phyloP scores from a whole-genome alignment of 2,888 invertebrate genomes.

The Cephus runcator region DNA sequence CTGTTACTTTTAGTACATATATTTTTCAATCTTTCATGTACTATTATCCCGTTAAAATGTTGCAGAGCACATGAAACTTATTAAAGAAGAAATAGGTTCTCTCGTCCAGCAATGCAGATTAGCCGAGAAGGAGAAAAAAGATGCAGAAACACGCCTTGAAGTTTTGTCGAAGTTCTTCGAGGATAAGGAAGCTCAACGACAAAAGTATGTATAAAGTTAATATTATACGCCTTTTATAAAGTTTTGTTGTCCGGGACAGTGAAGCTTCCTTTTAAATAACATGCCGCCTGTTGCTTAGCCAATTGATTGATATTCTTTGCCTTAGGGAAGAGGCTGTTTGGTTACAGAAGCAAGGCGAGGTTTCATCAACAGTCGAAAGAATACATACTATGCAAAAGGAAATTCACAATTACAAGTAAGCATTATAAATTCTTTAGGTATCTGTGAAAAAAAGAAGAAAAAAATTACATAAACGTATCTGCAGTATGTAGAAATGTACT shows the following conservation, averaged over 20 bases:
- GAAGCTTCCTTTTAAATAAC: background rate
- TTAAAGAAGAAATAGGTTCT: conserved; percentile 68
- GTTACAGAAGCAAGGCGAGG: conserved; percentile 85
- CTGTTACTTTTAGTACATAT: background rate
- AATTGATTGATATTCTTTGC: background rate
- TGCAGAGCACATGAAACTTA: conserved; percentile 63
- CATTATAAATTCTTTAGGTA: conserved; percentile 16
- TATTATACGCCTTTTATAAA: conserved; percentile 1
- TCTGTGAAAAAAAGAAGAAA: background rate
- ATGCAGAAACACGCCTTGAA: conserved; percentile 84
- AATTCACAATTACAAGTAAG: conserved; percentile 82
- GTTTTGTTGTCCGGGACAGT: background rate
- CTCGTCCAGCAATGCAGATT: conserved; percentile 71
- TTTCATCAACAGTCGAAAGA: conserved; percentile 82
- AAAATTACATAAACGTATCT: background rate
- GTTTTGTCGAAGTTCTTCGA: conserved; percentile 91
- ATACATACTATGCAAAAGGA: conserved; percentile 82
- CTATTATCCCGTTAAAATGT: background rate
- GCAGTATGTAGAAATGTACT: background rate
- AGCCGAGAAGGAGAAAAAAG: conserved; percentile 78
- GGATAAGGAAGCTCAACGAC: conserved; percentile 86
- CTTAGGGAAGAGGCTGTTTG: conserved; percentile 82
- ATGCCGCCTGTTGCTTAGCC: background rate
- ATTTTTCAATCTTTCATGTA: background rate
- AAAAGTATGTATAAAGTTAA: conserved; percentile 73